Base-by-base conservation (phyloP, 92 coral and sea anemone genomes). In the Muricea muricata region DNA sequence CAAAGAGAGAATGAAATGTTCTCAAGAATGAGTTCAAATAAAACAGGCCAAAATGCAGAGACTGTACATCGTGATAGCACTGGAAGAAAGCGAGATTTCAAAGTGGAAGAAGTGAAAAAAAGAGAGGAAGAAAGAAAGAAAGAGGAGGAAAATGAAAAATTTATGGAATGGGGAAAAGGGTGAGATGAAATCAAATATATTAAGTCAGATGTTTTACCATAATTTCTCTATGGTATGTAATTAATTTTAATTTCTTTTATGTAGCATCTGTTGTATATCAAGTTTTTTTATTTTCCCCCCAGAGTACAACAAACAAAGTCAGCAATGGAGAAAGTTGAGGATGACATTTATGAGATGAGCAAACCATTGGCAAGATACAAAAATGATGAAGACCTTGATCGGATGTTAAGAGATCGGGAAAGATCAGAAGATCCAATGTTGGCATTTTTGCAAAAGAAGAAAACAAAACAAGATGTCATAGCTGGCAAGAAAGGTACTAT, bases 141-240 rank as follows among this genome's bases (percentile, higher is more conserved):
- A 78, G 84, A 87, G 65, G 91, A 89, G 68, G 97, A 95, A 23
- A 90, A 93, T 91, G 97, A 89, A 75, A 93, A 93, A 58, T 95
- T 92, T 50, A 77, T 88, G 90, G 91, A 93, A 73, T 95, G 97
- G 98, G 98, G 98, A 46, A 90, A 88, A 88, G 98, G 98, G 98
- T 95, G 79, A 81, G 88, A 11, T 32, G 4, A 5, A 3, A 39
- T 5, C n/a, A n/a, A n/a, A n/a, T n/a, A n/a, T n/a, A n/a, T n/a
- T n/a, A n/a, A n/a, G n/a, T n/a, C n/a, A n/a, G n/a, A n/a, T n/a
- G n/a, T n/a, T n/a, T n/a, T n/a, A n/a, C n/a, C n/a, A n/a, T n/a
- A n/a, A n/a, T n/a, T n/a, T n/a, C n/a, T n/a, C n/a, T n/a, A n/a
- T n/a, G n/a, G n/a, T n/a, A n/a, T n/a, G n/a, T n/a, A n/a, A n/a